Evolutionary conservation across 2,113 vertebrate genomes (phyloP).

Genomic region (Apteryx mantelli): DNA sequence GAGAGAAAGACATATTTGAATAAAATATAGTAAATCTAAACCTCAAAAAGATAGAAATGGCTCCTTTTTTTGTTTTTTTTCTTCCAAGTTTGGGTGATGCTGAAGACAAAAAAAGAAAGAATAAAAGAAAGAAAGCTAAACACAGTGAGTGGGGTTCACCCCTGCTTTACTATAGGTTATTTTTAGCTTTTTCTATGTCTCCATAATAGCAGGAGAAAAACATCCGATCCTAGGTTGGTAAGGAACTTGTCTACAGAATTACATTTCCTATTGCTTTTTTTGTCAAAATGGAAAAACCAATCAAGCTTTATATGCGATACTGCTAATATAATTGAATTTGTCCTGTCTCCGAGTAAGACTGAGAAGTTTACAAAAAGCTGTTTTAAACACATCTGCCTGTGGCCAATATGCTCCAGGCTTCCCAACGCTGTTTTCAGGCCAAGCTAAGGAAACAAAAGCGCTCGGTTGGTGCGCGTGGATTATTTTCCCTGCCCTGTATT

Average conservation of each 20-base stretch:
- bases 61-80: neutral
- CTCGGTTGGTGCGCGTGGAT: neutral
- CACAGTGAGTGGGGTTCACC: neutral
- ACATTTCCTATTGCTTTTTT: neutral
- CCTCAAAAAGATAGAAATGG: neutral
- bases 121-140: neutral
- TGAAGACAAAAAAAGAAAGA: neutral
- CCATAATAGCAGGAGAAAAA: neutral
- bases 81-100: neutral
- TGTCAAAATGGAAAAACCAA: neutral
- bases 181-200: neutral
- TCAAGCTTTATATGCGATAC: neutral
- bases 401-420: neutral
- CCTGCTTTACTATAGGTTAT: neutral
- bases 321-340: neutral
- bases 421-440: neutral
- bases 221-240: fast-evolving
- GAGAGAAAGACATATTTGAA: neutral
- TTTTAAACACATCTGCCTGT: neutral
- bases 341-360: neutral
- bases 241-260: neutral
- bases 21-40: neutral
- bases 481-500: neutral
- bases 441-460: neutral
- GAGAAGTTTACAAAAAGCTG: neutral